Evolutionary conservation across 2,797 vertebrate species (phyloP).

Genomic region (Cyprinodon diabolis): DNA sequence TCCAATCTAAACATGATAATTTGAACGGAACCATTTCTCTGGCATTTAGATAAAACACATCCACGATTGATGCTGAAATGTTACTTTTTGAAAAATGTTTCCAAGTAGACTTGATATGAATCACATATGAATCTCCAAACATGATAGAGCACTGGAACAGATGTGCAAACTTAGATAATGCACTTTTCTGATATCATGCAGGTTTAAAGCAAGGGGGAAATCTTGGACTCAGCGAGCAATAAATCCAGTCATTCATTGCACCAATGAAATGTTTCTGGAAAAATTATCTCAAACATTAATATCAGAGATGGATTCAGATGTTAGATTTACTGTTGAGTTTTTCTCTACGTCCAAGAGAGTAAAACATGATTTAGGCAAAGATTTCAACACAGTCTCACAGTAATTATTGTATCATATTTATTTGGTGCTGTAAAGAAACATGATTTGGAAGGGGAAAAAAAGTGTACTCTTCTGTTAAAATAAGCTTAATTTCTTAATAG

Average conservation of each 20-base stretch:
- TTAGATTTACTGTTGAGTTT: not conserved
- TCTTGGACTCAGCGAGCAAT: constrained; percentile 50
- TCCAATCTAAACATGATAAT: constrained; percentile 20
- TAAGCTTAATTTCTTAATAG: not conserved
- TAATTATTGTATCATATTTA: not conserved
- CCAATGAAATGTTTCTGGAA: too few species aligned
- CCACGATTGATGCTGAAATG: constrained; percentile 25
- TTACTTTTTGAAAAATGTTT: constrained; percentile 7
- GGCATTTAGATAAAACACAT: constrained; percentile 27
- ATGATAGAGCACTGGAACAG: not conserved
- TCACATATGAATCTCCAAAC: not conserved
- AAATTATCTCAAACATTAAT: constrained; percentile 9
- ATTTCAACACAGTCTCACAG: not conserved
- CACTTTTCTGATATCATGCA: constrained; percentile 28
- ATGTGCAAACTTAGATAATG: constrained; percentile 40
- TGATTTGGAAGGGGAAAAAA: not conserved
- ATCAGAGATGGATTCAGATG: not conserved
- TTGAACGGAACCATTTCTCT: constrained; percentile 14
- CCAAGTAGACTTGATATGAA: constrained; percentile 11
- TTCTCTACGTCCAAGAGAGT: not conserved
- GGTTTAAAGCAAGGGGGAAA: constrained; percentile 43
- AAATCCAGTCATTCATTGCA: constrained; percentile 25
- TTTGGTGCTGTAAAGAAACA: not conserved
- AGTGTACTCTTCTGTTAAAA: not conserved
- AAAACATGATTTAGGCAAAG: not conserved